Evolutionary conservation across 2,888 invertebrate genomes (phyloP).

Genomic region (Agonopterix heracliana): DNA sequence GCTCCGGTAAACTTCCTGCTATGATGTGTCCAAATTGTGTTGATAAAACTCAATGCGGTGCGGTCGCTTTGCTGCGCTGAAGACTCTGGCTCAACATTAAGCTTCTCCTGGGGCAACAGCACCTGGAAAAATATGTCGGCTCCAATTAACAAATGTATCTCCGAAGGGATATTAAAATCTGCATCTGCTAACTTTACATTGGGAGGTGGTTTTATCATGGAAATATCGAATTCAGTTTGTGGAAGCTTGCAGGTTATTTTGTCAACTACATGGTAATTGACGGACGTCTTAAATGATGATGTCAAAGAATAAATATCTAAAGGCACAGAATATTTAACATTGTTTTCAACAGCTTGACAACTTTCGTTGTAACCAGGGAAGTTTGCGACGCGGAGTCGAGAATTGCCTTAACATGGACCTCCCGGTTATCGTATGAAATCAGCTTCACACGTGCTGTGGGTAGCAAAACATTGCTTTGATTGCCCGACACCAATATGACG

Average conservation of each 20-base stretch:
- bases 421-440: not conserved
- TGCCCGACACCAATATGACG: constrained; percentile 1
- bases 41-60: not conserved
- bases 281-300: not conserved
- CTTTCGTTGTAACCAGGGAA: constrained; percentile 3
- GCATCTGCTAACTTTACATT: constrained; percentile 7
- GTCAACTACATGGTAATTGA: constrained; percentile 9
- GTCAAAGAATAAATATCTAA: constrained; percentile 8
- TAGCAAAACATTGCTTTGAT: constrained; percentile 1
- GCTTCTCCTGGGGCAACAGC: not conserved
- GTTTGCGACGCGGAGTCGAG: constrained; percentile 10
- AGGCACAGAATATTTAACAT: constrained; percentile 3
- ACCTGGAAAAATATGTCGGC: constrained; percentile 14
- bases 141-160: no score
- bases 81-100: no score
- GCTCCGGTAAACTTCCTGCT: constrained; percentile 5
- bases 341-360: not conserved
- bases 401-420: constrained; percentile 5
- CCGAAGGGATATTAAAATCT: constrained; percentile 7
- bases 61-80: no score
- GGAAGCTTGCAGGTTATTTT: constrained; percentile 12
- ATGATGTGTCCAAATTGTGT: constrained; percentile 11
- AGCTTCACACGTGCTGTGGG: constrained; percentile 8
- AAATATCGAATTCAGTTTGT: constrained; percentile 6
- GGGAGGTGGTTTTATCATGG: constrained; percentile 2